phyloP scores from a whole-genome alignment of 2,113 vertebrate species.

The Tragelaphus strepsiceros region DNA sequence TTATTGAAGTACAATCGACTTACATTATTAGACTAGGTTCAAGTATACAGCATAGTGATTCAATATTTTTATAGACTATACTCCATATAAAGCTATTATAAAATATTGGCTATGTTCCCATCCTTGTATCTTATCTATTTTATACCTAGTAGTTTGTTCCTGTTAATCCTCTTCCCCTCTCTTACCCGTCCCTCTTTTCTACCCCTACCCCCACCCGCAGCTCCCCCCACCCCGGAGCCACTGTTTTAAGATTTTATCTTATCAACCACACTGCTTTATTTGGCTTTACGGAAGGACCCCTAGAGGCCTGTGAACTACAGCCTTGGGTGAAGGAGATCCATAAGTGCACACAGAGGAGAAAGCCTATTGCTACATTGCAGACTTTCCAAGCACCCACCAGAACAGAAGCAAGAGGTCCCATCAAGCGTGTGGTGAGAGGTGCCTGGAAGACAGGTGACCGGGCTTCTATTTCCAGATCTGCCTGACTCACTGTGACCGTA shows the following conservation, averaged over 20 bases:
- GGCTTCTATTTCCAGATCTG: constrained; percentile 43
- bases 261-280: background rate
- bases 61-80: background rate
- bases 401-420: background rate
- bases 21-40: background rate
- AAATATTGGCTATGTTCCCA: background rate
- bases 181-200: background rate
- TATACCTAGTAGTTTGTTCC: background rate
- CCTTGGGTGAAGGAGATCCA: background rate
- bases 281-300: background rate
- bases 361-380: background rate
- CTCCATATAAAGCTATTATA: background rate
- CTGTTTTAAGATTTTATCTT: background rate
- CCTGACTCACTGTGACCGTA: background rate
- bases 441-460: background rate
- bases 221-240: background rate
- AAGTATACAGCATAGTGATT: background rate
- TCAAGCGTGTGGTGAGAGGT: background rate
- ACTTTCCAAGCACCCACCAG: background rate
- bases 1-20: background rate
- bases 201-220: background rate
- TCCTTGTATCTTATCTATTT: background rate
- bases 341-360: rapidly evolving
- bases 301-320: background rate
- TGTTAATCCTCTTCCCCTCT: background rate